Evolutionary conservation across 2,113 vertebrate species (phyloP), one percentile per base, ranked within the genome.

Genomic region (Picathartes gymnocephalus): DNA sequence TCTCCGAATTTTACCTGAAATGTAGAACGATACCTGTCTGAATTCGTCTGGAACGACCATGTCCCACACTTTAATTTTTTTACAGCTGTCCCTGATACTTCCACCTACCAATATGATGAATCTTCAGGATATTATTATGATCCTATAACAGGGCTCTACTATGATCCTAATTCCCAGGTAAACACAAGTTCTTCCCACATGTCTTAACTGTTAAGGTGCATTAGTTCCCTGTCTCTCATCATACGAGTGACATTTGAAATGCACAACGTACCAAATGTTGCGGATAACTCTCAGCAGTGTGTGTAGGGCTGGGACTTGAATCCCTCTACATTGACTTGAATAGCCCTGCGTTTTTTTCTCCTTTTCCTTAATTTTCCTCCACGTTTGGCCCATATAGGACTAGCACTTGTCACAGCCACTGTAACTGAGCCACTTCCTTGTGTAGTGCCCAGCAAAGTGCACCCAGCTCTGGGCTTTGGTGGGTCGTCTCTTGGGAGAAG

Each of bases 101-200:
- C 99, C 74, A 99, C 98, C 31, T 99, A 99, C 96, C 99, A 99
- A 56, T 99, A 99, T 86, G 99, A 99, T 92, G 99, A 99, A 81
- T 98, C 99, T 73, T 99, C 99, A 81, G 99, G 99, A 74, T 99
- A 99, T 96, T 99, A 99, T 91, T 99, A 99, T 76, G 99, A 99
- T 97, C 99, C 99, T 78, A 96, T 98, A 83, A 99, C 99, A 89
- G 99, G 99, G 54, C 98, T 99, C 24, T 99, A 99, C 97, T 99
- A 99, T 91, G 99, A 99, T 95, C 98, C 99, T 69, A 99, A 98
- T 96, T 99, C 99, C 20, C 99, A 99, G 96, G 99, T 99, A 98
- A 97, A 88, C 60, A 25, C 31, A 78, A 48, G 79, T 42, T 90
- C 64, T 95, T 92, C 79, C 68, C 73, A 45, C 47, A 47, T 64